Conservation (phyloP, 2,113 vertebrate species). For the Ancistrus triradiatus region DNA sequence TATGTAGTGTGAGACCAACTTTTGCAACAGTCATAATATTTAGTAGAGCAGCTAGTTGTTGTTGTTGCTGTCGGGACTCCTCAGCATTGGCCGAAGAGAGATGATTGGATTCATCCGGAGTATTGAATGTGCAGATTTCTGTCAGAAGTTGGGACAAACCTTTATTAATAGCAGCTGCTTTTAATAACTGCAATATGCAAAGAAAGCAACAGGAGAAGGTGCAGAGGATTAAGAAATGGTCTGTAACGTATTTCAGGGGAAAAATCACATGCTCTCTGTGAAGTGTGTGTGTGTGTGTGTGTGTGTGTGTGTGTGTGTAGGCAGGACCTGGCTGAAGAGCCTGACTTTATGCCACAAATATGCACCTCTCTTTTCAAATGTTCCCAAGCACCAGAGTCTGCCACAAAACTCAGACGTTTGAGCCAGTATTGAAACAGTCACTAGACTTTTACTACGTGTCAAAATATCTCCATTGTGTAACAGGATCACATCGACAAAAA, state of each 20-base stretch:
- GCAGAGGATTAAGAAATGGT: too few species aligned
- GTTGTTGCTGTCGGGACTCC: too few species aligned
- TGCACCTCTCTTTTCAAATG: constrained; percentile 23
- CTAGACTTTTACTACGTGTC: neutral
- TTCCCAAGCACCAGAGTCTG: constrained; percentile 2
- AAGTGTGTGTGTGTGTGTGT: constrained; percentile 5
- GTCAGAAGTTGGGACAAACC: neutral
- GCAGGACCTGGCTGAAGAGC: constrained; percentile 29
- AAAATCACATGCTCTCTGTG: constrained; percentile 8
- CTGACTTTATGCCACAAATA: constrained; percentile 43
- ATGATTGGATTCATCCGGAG: neutral
- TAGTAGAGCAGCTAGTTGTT: too few species aligned
- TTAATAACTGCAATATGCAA: neutral
- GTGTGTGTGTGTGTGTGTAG: constrained; percentile 29
- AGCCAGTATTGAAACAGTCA: constrained; percentile 6
- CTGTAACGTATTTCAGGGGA: too few species aligned
- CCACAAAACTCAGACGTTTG: constrained; percentile 22
- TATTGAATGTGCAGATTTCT: neutral
- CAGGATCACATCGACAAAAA: neutral
- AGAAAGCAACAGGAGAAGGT: neutral
- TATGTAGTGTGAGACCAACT: too few species aligned
- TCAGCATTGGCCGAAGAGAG: too few species aligned
- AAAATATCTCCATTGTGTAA: neutral
- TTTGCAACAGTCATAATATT: too few species aligned
- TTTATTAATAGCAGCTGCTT: constrained; percentile 5